Percentiles rank a stretch among this genome's conserved stretches.
These are phyloP conservation scores for Himalopsyche phryganea DNA, from an alignment of 1,140 invertebrate species.

Conservation along the genomic window DNA sequence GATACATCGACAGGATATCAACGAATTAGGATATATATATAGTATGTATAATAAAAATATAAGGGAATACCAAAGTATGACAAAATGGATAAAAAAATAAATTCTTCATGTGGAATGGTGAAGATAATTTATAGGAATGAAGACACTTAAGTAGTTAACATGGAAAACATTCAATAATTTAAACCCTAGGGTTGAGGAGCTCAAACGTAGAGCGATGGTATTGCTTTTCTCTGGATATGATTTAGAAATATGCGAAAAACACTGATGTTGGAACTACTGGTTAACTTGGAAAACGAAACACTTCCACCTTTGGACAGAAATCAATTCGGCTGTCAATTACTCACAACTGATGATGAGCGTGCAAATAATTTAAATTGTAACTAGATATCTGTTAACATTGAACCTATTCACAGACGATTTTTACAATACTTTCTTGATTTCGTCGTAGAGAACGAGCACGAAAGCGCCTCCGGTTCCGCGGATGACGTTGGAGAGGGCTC, in stretches of 20 bases:
- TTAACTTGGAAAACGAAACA: background rate
- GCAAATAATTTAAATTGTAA: slow-evolving; percentile 1
- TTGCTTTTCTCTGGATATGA: background rate
- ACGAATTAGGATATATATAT: too few relatives aligned
- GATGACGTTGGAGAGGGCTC: slow-evolving; percentile 74
- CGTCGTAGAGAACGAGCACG: slow-evolving; percentile 74
- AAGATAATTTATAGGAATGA: background rate
- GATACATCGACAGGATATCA: background rate
- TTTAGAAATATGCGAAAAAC: background rate
- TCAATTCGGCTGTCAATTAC: too few relatives aligned
- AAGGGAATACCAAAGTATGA: background rate
- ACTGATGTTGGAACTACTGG: background rate
- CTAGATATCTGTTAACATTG: slow-evolving; percentile 20
- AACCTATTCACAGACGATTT: slow-evolving; percentile 28
- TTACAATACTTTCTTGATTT: slow-evolving; percentile 61
- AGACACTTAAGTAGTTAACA: background rate
- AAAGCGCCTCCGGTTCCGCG: slow-evolving; percentile 75
- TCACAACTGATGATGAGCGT: too few relatives aligned
- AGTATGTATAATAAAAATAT: background rate
- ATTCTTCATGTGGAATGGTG: background rate
- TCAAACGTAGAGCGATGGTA: too few relatives aligned
- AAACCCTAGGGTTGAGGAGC: background rate
- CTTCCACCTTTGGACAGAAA: too few relatives aligned
- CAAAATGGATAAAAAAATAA: slow-evolving; percentile 8
- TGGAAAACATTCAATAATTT: too few relatives aligned